A percentile compares a stretch with the other conserved stretches of the same genome.
These are phyloP conservation scores for Hirtodrosophila confusa DNA, from an alignment of 2,888 invertebrate species.

Conservation along the genomic window DNA sequence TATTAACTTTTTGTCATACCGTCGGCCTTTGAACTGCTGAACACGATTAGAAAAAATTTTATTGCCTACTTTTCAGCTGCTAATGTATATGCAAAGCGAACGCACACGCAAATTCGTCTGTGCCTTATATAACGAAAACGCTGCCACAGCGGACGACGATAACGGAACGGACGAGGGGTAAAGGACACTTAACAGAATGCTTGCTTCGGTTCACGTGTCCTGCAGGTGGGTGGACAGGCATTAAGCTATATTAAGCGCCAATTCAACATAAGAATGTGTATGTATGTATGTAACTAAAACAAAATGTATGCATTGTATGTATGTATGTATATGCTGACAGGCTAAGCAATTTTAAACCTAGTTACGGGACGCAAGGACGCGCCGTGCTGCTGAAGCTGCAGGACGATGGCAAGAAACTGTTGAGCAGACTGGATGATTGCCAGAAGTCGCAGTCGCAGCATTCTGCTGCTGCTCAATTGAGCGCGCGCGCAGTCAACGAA, in stretches of 20 bases:
- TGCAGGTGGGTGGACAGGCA: slow-evolving; percentile 16
- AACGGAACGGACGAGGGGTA: slow-evolving; percentile 1
- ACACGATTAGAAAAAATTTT: slow-evolving; percentile 11
- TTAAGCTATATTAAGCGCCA: slow-evolving; percentile 11
- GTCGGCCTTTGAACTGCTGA: slow-evolving; percentile 7
- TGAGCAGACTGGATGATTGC: slow-evolving; percentile 43
- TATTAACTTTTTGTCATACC: background rate
- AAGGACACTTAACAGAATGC: slow-evolving; percentile 13
- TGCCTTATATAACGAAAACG: slow-evolving; percentile 49
- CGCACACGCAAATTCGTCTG: slow-evolving; percentile 28
- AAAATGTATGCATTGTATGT: background rate
- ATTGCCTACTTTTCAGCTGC: slow-evolving; percentile 38
- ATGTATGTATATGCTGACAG: slow-evolving; percentile 17
- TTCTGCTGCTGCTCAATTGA: slow-evolving; percentile 27
- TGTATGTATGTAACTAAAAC: background rate
- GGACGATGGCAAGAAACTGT: slow-evolving; percentile 66
- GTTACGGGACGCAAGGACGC: slow-evolving; percentile 46
- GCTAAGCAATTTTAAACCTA: slow-evolving; percentile 23
- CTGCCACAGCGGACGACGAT: slow-evolving; percentile 8
- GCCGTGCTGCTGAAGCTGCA: slow-evolving; percentile 50
- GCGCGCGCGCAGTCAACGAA: slow-evolving; percentile 51
- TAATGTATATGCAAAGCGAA: slow-evolving; percentile 19
- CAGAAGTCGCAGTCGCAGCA: slow-evolving; percentile 13
- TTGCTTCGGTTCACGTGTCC: slow-evolving; percentile 20
- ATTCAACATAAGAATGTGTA: background rate